Base-by-base conservation (phyloP, 2,888 invertebrate genomes). In the Hedya salicella region DNA sequence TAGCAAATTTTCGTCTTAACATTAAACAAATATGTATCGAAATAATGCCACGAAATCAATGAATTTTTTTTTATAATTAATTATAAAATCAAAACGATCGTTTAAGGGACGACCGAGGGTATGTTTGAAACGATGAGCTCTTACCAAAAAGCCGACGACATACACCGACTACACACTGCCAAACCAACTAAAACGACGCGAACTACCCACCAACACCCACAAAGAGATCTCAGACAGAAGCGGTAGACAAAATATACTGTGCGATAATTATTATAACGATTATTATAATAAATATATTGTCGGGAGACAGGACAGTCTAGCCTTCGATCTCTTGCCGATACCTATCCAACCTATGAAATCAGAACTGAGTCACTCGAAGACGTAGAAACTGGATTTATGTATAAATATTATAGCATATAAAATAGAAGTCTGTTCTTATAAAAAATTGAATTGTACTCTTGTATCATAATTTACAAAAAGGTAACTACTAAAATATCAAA, bases 281-380 rank as follows among this genome's bases (percentile, higher is more conserved):
- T 59, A 63, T 52, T 49, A 65, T 68, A 68, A 63, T 56, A 66
- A 54, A 57, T 25, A 39, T 57, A 62, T 61, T 52, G 62, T 44
- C 65, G n/a, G n/a, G n/a, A 65, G 56, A 67, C 67, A 59, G 67
- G 63, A 61, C 63, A 62, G 46, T 53, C 42, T 72, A 71, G 76
- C 75, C 77, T 78, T 75, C 76, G 75, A 79, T 75, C 76, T 78
- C 75, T 74, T 76, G 71, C 77, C 57, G 21, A 71, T 75, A 69
- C 76, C 75, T 71, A 74, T 72, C 68, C 65, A 53, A 62, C 42
- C 60, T 53, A 42, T 78, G 78, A 86, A 86, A 85, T 81, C 82
- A 85, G 81, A 76, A 77, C 72, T 80, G 78, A 81, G 82, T 83
- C 78, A 82, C 80, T 77, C 32, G 44, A 50, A 59, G 3, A 50